Percentiles rank a stretch among this genome's conserved stretches.
phyloP scores from a whole-genome alignment of 2,797 vertebrate species.

The Neosalanx taihuensis region DNA sequence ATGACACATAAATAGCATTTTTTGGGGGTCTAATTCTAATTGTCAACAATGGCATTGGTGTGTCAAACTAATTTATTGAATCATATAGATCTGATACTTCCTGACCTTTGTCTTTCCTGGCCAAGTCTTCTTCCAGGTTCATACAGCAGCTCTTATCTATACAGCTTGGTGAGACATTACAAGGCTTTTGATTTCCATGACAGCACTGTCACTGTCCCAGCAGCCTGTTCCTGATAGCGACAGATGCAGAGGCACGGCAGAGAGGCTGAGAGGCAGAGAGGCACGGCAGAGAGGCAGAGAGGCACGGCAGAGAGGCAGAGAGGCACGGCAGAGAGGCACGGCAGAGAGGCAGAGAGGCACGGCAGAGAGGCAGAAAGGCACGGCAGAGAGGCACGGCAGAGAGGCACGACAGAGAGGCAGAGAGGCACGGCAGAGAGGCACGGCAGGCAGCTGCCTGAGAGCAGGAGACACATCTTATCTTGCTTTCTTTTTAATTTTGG shows the following conservation, averaged over 20 bases:
- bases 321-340: too few species aligned
- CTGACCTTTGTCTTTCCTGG: conserved; percentile 40
- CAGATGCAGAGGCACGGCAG: conserved; percentile 40
- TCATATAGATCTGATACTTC: conserved; percentile 20
- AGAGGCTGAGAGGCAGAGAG: conserved; percentile 30
- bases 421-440: conserved; percentile 37
- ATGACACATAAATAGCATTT: background rate
- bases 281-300: too few species aligned
- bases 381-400: too few species aligned
- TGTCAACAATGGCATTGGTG: background rate
- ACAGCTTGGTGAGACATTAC: conserved; percentile 57
- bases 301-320: too few species aligned
- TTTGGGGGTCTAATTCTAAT: background rate
- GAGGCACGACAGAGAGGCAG: too few species aligned
- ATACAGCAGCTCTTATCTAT: conserved; percentile 38
- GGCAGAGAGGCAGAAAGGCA: too few species aligned
- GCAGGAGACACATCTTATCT: conserved; percentile 51
- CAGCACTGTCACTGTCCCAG: conserved; percentile 67
- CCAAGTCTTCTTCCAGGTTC: conserved; percentile 1
- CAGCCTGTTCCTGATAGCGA: conserved; percentile 48
- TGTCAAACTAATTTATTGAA: background rate
- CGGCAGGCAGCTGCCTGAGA: conserved; percentile 42
- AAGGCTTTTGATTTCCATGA: conserved; percentile 62
- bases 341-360: too few species aligned
- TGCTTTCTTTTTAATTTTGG: conserved; percentile 58